These are phyloP conservation scores for Meloidogyne chitwoodi DNA, from an alignment of 1,140 invertebrate genomes.

Conservation along the genomic window DNA sequence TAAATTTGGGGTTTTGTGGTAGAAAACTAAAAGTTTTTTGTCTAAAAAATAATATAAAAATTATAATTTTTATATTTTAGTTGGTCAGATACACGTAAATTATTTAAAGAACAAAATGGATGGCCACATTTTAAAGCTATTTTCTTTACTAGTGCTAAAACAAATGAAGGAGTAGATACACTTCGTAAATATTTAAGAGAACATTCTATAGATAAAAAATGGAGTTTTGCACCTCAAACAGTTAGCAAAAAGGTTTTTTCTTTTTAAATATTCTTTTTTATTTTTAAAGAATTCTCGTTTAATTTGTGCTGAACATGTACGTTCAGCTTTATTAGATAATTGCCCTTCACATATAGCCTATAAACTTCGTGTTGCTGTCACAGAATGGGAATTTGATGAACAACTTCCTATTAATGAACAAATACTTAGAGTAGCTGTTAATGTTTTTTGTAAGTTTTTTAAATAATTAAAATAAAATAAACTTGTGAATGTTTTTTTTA, in stretches of 20 bases:
- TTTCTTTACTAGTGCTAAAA: slow-evolving; percentile 50
- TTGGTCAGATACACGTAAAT: slow-evolving; percentile 27
- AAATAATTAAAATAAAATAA: too few species aligned
- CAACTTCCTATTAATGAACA: not conserved
- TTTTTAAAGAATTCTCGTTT: slow-evolving; percentile 25
- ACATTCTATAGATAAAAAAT: slow-evolving; percentile 19
- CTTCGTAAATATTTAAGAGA: slow-evolving; percentile 43
- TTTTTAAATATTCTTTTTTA: slow-evolving; percentile 1
- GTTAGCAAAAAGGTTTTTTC: slow-evolving; percentile 3
- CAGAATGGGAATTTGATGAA: slow-evolving; percentile 23
- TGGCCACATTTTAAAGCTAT: slow-evolving; percentile 48
- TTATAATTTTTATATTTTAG: too few species aligned
- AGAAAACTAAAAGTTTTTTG: too few species aligned
- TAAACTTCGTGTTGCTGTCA: slow-evolving; percentile 17
- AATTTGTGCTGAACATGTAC: slow-evolving; percentile 35
- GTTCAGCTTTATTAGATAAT: slow-evolving; percentile 34
- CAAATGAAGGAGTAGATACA: slow-evolving; percentile 50
- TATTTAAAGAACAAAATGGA: slow-evolving; percentile 44
- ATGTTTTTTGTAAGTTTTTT: not conserved
- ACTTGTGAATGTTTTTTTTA: too few species aligned
- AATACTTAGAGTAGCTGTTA: not conserved
- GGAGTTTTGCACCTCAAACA: slow-evolving; percentile 8
- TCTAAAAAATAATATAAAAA: too few species aligned
- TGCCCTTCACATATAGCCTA: slow-evolving; percentile 36
- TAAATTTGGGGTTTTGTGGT: too few species aligned